Conservation (phyloP, 2,797 vertebrate genomes). For the Calcarius lapponicus region DNA sequence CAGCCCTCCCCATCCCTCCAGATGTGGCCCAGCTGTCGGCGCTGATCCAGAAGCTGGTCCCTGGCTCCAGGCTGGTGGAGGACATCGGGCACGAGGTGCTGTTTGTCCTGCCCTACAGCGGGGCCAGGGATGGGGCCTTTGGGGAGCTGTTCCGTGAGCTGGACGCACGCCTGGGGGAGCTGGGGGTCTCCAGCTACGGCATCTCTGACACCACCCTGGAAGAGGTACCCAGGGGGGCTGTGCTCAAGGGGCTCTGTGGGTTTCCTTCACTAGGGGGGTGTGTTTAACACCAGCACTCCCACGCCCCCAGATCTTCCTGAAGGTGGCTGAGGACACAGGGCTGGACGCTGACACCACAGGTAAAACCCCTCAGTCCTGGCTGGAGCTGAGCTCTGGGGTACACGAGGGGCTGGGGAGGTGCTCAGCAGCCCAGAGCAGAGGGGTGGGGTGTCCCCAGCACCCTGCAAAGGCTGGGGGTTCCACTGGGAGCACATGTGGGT, state of each 20-base stretch:
- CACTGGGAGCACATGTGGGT: neutral
- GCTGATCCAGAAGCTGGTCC: slow-evolving; percentile 78
- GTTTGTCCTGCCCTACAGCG: slow-evolving; percentile 80
- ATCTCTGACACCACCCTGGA: slow-evolving; percentile 90
- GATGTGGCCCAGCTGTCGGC: slow-evolving; percentile 76
- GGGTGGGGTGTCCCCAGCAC: neutral
- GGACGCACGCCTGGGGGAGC: slow-evolving; percentile 77
- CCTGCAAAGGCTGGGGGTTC: neutral
- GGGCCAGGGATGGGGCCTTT: slow-evolving; percentile 82
- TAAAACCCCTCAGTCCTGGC: neutral
- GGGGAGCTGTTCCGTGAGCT: slow-evolving; percentile 81
- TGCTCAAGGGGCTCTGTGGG: neutral
- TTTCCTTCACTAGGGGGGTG: accelerated
- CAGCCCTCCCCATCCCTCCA: slow-evolving; percentile 16
- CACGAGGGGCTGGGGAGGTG: too few relatives aligned
- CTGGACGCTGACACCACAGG: slow-evolving; percentile 69
- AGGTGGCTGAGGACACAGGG: slow-evolving; percentile 79
- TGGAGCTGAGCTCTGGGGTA: neutral
- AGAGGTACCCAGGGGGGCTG: slow-evolving; percentile 74
- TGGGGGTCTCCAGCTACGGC: slow-evolving; percentile 86
- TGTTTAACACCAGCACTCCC: neutral
- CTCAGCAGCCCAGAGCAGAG: neutral
- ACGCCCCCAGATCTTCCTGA: slow-evolving; percentile 85
- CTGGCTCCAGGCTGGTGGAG: slow-evolving; percentile 79
- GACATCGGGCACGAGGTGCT: slow-evolving; percentile 83